Evolutionary conservation across 1,140 invertebrate species (phyloP).

Genomic region (Acromyrmex heyeri): DNA sequence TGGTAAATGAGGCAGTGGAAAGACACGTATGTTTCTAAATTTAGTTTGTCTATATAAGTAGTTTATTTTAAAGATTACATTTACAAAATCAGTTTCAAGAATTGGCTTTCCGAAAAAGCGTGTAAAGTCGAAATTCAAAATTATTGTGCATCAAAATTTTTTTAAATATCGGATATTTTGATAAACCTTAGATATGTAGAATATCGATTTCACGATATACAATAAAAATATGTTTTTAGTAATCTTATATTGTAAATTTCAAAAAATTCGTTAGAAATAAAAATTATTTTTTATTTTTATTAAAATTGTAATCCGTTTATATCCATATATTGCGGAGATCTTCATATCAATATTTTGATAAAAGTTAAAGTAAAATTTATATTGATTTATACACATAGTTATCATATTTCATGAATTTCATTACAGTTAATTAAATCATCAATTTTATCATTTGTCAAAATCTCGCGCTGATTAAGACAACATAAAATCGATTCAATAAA

Average conservation of each 20-base stretch:
- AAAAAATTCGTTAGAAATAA: neutral
- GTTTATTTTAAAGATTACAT: slow-evolving; percentile 28
- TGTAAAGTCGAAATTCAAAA: neutral
- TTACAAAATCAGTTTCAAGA: neutral
- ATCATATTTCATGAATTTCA: neutral
- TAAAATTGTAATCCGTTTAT: neutral
- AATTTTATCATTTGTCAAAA: neutral
- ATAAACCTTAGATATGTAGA: neutral
- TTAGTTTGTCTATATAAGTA: slow-evolving; percentile 15
- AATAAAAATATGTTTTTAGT: neutral
- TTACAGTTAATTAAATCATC: neutral
- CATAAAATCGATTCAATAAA: slow-evolving; percentile 7
- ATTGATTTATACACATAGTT: neutral
- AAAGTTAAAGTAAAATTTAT: neutral
- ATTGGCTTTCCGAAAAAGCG: neutral
- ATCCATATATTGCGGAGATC: neutral
- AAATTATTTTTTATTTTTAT: neutral
- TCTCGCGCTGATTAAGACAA: neutral
- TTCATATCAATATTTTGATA: neutral
- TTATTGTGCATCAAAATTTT: neutral
- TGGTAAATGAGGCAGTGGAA: neutral
- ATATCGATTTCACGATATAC: neutral
- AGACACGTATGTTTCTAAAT: slow-evolving; percentile 20
- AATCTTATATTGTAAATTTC: neutral
- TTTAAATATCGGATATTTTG: neutral